Conservation (phyloP, 2,113 vertebrate species). For the Callospermophilus lateralis region DNA sequence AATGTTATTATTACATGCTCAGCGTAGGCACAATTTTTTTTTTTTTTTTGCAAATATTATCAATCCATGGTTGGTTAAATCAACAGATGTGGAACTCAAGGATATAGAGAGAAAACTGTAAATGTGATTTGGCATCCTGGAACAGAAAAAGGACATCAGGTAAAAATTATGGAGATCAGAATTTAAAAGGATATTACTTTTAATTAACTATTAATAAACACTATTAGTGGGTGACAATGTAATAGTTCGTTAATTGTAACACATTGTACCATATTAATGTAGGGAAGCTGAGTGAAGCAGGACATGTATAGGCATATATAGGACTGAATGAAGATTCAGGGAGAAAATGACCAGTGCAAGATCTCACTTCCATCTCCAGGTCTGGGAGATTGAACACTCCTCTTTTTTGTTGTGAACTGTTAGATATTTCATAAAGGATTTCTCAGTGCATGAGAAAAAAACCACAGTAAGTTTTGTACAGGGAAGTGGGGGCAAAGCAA, state of each 20-base stretch:
- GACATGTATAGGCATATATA: too few relatives aligned
- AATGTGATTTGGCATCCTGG: background rate
- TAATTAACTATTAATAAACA: background rate
- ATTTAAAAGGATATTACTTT: background rate
- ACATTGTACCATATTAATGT: background rate
- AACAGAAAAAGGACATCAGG: background rate
- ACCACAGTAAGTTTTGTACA: background rate
- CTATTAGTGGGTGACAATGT: background rate
- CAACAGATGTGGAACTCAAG: background rate
- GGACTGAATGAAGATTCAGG: too few relatives aligned
- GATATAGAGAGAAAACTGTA: background rate
- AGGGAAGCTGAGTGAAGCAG: background rate
- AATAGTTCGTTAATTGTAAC: background rate
- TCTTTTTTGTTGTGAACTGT: background rate
- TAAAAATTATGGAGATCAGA: background rate
- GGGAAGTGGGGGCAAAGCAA: too few relatives aligned
- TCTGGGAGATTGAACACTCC: background rate
- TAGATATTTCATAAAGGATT: background rate
- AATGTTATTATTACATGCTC: background rate
- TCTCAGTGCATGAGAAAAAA: background rate
- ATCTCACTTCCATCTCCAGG: background rate
- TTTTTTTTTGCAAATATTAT: background rate
- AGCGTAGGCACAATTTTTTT: background rate
- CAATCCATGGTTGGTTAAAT: background rate
- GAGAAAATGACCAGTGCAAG: background rate